Conservation (phyloP, 2,797 vertebrate genomes). For the Epinephelus coioides region DNA sequence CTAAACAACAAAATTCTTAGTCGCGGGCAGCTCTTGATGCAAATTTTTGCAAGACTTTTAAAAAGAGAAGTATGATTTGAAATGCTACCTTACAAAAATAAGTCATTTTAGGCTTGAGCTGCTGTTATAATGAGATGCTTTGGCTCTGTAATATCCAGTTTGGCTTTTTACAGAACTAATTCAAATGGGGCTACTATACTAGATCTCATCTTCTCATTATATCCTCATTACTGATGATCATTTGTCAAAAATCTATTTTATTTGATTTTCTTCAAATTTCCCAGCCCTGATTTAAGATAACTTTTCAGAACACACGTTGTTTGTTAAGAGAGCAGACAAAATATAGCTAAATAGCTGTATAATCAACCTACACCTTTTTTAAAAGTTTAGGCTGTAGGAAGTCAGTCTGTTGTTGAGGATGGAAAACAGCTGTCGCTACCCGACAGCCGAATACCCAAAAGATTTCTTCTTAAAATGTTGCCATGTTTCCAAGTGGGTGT, state of each 20-base stretch:
- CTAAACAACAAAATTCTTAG: no score
- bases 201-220: no score
- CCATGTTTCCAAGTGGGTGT: conserved; percentile 50
- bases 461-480: background rate
- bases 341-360: background rate
- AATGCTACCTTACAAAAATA: background rate
- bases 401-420: background rate
- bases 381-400: background rate
- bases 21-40: no score
- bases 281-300: no score
- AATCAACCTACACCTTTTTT: background rate
- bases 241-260: no score
- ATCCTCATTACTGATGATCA: no score
- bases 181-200: background rate
- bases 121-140: background rate
- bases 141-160: background rate
- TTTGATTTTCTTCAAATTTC: no score
- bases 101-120: background rate
- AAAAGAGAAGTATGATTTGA: background rate
- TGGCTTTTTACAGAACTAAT: background rate
- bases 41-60: no score
- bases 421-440: background rate
- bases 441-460: background rate
- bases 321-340: background rate
- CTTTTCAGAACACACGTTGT: background rate